Conservation (phyloP, 2,113 vertebrate species). For the Oceanodroma tethys region DNA sequence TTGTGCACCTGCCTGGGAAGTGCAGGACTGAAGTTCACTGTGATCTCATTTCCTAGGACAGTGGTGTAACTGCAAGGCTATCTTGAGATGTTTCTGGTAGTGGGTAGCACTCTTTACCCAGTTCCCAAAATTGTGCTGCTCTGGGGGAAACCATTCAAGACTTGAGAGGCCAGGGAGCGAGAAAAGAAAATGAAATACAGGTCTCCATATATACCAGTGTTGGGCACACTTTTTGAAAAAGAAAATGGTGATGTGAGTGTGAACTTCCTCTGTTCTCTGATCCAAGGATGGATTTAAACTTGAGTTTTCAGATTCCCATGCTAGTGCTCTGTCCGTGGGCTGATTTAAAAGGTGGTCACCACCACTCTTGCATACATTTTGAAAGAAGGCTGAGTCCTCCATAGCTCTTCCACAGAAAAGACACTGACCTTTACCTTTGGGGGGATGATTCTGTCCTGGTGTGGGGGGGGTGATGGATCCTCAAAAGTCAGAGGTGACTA, state of each 20-base stretch:
- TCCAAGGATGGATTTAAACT: background rate
- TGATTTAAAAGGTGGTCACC: background rate
- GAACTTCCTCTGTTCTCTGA: background rate
- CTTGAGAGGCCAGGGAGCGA: background rate
- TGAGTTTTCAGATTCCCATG: background rate
- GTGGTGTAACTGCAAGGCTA: background rate
- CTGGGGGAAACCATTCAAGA: background rate
- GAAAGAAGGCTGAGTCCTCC: background rate
- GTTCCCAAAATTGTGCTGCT: background rate
- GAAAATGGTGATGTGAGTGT: background rate
- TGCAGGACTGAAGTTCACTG: background rate
- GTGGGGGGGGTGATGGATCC: fast-evolving
- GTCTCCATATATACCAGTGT: background rate
- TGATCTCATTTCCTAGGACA: background rate
- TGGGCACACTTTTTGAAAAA: background rate
- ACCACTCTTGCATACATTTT: background rate
- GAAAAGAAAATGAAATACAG: background rate
- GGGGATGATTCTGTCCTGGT: background rate
- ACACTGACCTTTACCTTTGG: background rate
- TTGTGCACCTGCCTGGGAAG: background rate
- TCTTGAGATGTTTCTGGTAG: background rate
- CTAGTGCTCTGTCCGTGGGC: fast-evolving
- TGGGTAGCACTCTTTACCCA: background rate
- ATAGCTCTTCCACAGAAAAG: background rate
- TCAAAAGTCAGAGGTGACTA: background rate